These are phyloP conservation scores for Spodoptera littoralis DNA, from an alignment of 2,888 invertebrate genomes.

Conservation along the genomic window DNA sequence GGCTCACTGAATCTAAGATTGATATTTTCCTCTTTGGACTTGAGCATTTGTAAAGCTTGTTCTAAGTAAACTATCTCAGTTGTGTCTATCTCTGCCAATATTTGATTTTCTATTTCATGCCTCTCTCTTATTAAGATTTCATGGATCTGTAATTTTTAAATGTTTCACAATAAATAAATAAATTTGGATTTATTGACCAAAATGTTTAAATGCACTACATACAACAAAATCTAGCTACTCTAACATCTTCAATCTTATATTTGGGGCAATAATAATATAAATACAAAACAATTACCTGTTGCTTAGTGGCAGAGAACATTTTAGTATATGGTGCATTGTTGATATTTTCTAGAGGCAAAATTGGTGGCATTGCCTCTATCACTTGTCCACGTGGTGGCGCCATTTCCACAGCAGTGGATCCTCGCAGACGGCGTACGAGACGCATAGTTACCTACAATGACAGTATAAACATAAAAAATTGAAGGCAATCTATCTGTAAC, in stretches of 20 bases:
- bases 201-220: too few relatives aligned
- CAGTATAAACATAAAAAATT: not conserved
- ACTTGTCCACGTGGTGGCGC: constrained; percentile 87
- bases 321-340: constrained; percentile 91
- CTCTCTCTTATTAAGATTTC: constrained; percentile 93
- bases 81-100: constrained; percentile 91
- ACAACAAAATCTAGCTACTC: too few relatives aligned
- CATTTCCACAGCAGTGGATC: constrained; percentile 90
- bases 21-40: constrained; percentile 82
- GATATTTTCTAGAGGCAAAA: constrained; percentile 77
- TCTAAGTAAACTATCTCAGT: constrained; percentile 96
- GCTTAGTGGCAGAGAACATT: constrained; percentile 91
- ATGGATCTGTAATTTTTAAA: constrained; percentile 83
- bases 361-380: constrained; percentile 77
- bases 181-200: too few relatives aligned
- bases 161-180: too few relatives aligned
- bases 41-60: constrained; percentile 93
- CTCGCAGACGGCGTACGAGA: constrained; percentile 95
- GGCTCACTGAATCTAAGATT: constrained; percentile 63
- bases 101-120: constrained; percentile 90
- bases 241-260: too few relatives aligned
- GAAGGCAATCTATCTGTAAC: too few relatives aligned
- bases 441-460: constrained; percentile 89
- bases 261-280: too few relatives aligned
- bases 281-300: constrained; percentile 86